Percentiles rank a stretch among this genome's conserved stretches.
Evolutionary conservation across 2,888 invertebrate species (phyloP).

Genomic region (Athrips mouffetella): DNA sequence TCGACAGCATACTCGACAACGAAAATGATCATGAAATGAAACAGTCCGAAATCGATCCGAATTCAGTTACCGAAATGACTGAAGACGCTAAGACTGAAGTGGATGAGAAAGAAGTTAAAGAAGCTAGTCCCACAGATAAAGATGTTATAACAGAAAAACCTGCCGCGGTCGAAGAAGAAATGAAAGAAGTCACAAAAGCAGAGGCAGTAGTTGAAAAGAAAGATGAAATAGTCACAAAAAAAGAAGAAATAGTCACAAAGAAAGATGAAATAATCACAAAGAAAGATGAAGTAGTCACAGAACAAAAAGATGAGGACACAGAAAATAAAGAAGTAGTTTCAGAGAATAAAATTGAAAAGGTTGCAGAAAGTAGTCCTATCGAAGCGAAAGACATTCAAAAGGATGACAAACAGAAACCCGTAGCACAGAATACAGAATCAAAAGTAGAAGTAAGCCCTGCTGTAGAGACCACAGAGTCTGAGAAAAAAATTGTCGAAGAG

Average conservation of each 20-base stretch:
- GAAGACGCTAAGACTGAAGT: constrained; percentile 30
- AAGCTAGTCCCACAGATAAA: constrained; percentile 12
- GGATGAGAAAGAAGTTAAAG: constrained; percentile 24
- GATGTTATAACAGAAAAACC: constrained; percentile 4
- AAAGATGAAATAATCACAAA: background rate
- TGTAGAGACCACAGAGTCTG: constrained; percentile 9
- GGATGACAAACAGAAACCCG: background rate
- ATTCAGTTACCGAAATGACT: constrained; percentile 35
- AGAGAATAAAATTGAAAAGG: constrained; percentile 28
- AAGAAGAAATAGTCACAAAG: background rate
- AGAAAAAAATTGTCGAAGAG: constrained; percentile 20
- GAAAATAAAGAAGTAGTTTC: constrained; percentile 19
- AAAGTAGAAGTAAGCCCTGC: constrained; percentile 4
- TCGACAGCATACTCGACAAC: constrained; percentile 61
- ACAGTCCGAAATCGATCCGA: constrained; percentile 42
- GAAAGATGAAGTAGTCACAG: constrained; percentile 15
- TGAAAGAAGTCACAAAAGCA: background rate
- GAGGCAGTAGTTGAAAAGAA: background rate
- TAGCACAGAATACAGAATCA: constrained; percentile 1
- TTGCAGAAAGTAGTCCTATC: constrained; percentile 26
- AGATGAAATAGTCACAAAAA: background rate
- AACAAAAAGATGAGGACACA: constrained; percentile 21
- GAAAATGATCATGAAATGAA: constrained; percentile 62
- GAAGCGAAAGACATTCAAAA: constrained; percentile 22
- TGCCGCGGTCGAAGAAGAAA: constrained; percentile 13